Evolutionary conservation across 2,113 vertebrate genomes (phyloP).

Genomic region (Dermatemys mawii): DNA sequence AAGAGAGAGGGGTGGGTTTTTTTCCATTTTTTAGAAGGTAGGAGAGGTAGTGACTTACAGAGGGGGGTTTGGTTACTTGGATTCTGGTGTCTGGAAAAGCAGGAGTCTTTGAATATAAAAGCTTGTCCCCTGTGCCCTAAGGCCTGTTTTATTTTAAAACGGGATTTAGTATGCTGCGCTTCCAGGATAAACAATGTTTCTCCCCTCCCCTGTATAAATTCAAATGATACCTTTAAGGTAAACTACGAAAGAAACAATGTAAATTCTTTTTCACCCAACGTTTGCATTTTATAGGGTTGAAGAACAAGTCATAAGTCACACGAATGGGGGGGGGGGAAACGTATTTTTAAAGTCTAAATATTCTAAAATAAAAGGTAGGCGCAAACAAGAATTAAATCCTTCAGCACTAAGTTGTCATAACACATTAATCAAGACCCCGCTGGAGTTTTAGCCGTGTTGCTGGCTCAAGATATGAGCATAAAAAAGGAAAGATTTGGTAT

Average conservation of each 20-base stretch:
- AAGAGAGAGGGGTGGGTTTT: background rate
- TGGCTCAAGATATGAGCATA: background rate
- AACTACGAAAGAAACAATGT: background rate
- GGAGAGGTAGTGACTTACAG: background rate
- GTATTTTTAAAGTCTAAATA: background rate
- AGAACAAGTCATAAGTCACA: background rate
- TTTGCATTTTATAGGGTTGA: background rate
- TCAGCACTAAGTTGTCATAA: background rate
- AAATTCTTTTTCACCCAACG: background rate
- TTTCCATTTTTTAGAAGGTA: slow-evolving; percentile 25
- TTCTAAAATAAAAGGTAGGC: background rate
- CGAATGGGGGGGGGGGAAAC: background rate
- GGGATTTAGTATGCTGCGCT: background rate
- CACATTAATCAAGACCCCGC: background rate
- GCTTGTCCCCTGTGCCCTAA: background rate
- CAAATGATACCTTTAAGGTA: background rate
- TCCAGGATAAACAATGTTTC: background rate
- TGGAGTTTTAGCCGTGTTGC: background rate
- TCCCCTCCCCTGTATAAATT: background rate
- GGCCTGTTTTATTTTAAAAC: slow-evolving; percentile 23
- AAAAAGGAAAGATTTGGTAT: rapidly evolving
- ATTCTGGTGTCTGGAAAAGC: background rate
- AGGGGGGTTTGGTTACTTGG: background rate
- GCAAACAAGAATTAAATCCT: background rate
- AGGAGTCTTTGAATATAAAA: background rate